Evolutionary conservation across 2,888 invertebrate species (phyloP).

Genomic region (Cancer borealis): DNA sequence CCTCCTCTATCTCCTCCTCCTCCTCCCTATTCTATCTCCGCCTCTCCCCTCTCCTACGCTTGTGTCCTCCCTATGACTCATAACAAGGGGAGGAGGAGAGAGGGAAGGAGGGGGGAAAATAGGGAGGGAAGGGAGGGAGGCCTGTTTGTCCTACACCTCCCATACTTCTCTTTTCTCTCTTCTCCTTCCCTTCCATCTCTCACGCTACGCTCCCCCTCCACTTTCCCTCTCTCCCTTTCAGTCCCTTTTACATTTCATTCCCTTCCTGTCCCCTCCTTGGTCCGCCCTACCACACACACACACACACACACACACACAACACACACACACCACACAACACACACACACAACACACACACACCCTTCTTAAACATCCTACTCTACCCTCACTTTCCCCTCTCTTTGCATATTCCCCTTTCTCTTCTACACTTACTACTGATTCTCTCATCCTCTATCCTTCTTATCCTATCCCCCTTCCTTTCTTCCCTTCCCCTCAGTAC

Average conservation of each 20-base stretch:
- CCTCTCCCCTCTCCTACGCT: neutral
- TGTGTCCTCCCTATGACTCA: slow-evolving; percentile 5
- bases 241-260: neutral
- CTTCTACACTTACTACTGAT: neutral
- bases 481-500: neutral
- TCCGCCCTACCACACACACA: neutral
- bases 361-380: neutral
- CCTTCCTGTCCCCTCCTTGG: no score
- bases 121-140: neutral
- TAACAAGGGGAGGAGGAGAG: neutral
- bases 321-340: no score
- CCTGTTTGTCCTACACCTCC: neutral
- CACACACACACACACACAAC: no score
- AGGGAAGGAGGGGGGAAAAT: neutral
- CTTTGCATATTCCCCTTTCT: neutral
- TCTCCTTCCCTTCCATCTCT: neutral
- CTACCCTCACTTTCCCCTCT: neutral
- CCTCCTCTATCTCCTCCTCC: neutral
- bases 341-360: no score
- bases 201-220: neutral
- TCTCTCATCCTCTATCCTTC: neutral
- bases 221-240: neutral
- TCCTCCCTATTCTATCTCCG: neutral
- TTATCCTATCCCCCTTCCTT: neutral
- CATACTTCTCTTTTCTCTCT: neutral